phyloP scores from a whole-genome alignment of 2,113 vertebrate species.

The Shinisaurus crocodilurus region DNA sequence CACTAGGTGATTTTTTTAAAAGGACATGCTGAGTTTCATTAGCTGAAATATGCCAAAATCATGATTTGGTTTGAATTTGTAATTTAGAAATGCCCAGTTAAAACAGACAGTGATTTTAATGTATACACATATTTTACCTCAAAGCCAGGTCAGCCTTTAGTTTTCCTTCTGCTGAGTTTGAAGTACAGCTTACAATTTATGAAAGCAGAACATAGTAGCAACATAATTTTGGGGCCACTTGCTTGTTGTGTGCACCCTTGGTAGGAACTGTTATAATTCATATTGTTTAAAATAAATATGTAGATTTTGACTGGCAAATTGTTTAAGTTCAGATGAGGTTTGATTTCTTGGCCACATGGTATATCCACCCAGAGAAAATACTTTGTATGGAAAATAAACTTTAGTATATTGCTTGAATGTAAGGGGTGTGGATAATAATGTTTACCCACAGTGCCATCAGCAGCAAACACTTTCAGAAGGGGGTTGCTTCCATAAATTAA shows the following conservation, averaged over 20 bases:
- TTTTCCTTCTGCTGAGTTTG: neutral
- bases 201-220: neutral
- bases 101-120: neutral
- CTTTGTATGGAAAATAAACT: neutral
- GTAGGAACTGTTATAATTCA: neutral
- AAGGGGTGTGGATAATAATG: neutral
- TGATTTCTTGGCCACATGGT: neutral
- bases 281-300: neutral
- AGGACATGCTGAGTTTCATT: neutral
- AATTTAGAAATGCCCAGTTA: neutral
- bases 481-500: neutral
- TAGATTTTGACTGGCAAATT: neutral
- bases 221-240: neutral
- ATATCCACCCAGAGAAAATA: neutral
- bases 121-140: neutral
- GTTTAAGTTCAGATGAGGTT: neutral
- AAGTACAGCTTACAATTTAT: neutral
- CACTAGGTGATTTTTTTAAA: slow-evolving; percentile 8
- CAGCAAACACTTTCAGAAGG: neutral
- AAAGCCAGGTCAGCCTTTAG: neutral
- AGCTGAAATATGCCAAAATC: neutral
- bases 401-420: neutral
- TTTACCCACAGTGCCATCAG: neutral
- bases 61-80: too few relatives aligned
- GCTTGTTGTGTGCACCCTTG: neutral